These are phyloP conservation scores for Anguilla anguilla DNA, from an alignment of 2,797 vertebrate genomes.

Conservation along the genomic window DNA sequence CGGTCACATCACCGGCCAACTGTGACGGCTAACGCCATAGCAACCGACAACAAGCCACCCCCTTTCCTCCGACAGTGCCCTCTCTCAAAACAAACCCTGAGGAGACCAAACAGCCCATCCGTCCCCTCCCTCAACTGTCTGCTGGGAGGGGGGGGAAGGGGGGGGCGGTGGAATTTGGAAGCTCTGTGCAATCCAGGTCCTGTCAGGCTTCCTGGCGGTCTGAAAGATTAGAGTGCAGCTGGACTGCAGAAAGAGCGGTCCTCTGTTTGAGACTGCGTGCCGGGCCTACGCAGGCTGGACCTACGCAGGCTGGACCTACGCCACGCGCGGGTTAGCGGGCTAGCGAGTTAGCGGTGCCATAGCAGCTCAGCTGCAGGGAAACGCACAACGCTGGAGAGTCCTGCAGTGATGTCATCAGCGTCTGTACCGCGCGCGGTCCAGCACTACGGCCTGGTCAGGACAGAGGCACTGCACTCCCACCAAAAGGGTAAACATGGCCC, in stretches of 20 bases:
- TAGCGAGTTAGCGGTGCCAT: too few species aligned
- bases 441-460: neutral
- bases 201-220: neutral
- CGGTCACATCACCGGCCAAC: constrained; percentile 28
- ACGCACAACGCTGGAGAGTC: too few species aligned
- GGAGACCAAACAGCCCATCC: neutral
- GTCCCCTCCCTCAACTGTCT: neutral
- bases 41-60: constrained; percentile 50
- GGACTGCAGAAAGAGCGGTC: neutral
- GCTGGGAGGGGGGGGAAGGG: too few species aligned
- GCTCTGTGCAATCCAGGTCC: neutral
- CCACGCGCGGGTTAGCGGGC: too few species aligned
- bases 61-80: neutral
- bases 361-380: too few species aligned
- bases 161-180: neutral
- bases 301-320: too few species aligned
- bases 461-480: neutral
- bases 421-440: neutral
- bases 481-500: constrained; percentile 12
- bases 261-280: neutral
- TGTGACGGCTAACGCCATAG: constrained; percentile 44
- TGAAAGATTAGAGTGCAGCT: neutral
- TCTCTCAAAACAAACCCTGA: neutral
- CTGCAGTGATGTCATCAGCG: neutral
- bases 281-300: neutral